These are phyloP conservation scores for Pseudopleuronectes americanus DNA, from an alignment of 2,797 vertebrate species.

Conservation along the genomic window DNA sequence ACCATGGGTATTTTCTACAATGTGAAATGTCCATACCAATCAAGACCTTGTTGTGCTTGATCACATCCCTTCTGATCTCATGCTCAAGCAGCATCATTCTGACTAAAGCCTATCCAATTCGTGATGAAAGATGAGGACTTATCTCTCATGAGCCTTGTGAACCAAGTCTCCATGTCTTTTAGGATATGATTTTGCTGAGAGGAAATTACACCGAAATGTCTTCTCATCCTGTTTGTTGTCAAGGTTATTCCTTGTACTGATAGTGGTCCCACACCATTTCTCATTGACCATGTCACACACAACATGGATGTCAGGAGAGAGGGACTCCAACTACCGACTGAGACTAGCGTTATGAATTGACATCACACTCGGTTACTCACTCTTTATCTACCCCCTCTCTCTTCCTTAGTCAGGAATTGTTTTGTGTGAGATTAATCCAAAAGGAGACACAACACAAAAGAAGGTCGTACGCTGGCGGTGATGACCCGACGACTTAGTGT, in stretches of 20 bases:
- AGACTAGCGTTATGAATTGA: slow-evolving; percentile 45
- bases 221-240: slow-evolving; percentile 3
- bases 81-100: neutral
- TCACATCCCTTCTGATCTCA: too few species aligned
- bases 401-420: slow-evolving; percentile 72
- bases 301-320: slow-evolving; percentile 36
- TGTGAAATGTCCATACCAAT: too few species aligned
- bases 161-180: neutral
- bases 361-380: slow-evolving; percentile 14
- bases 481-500: neutral
- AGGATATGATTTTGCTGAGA: slow-evolving; percentile 3
- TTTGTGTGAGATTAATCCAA: slow-evolving; percentile 74
- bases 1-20: too few species aligned
- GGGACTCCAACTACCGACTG: slow-evolving; percentile 32
- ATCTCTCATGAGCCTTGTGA: neutral
- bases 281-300: slow-evolving; percentile 17
- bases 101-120: neutral
- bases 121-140: slow-evolving; percentile 8
- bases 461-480: slow-evolving; percentile 42
- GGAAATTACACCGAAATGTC: neutral
- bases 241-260: slow-evolving; percentile 36
- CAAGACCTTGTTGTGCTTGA: too few species aligned
- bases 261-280: slow-evolving; percentile 21
- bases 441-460: slow-evolving; percentile 47
- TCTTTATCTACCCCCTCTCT: slow-evolving; percentile 29